A percentile compares a stretch with the other conserved stretches of the same genome.
These are phyloP conservation scores for Taxidea taxus DNA, from an alignment of 2,113 vertebrate genomes.

Conservation along the genomic window DNA sequence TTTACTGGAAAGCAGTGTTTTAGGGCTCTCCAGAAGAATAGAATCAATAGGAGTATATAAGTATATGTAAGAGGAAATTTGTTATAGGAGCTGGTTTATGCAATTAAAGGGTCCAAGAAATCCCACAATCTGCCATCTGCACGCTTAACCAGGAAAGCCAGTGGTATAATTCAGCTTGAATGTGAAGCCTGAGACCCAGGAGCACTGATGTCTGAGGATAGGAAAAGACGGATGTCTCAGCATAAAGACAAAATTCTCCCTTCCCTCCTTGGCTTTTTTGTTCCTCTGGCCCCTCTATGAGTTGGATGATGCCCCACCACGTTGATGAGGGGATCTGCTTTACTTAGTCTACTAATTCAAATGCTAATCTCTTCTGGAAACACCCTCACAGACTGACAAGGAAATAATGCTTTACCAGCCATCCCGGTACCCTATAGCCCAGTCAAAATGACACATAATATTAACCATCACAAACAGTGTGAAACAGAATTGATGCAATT, in stretches of 20 bases:
- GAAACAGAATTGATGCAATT: not conserved
- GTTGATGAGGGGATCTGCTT: not conserved
- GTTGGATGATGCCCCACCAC: not conserved
- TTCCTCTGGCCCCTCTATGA: not conserved
- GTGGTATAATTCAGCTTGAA: not conserved
- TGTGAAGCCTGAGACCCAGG: not conserved
- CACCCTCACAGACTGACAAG: not conserved
- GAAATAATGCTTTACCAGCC: not conserved
- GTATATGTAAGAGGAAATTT: not conserved
- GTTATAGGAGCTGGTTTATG: not conserved
- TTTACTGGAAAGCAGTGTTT: not conserved
- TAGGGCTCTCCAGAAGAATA: not conserved
- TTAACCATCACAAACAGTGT: not conserved
- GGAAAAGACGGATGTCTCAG: not conserved
- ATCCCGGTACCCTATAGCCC: not conserved
- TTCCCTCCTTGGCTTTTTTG: not conserved
- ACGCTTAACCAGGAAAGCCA: not conserved
- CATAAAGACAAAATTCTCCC: not conserved
- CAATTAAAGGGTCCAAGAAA: not conserved
- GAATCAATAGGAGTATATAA: not conserved
- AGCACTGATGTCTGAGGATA: not conserved
- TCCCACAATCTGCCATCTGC: not conserved
- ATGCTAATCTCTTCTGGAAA: not conserved
- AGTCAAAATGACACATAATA: not conserved
- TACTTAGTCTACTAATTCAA: not conserved